Base-by-base conservation (phyloP, 2,113 vertebrate genomes). In the Cyanoderma ruficeps region DNA sequence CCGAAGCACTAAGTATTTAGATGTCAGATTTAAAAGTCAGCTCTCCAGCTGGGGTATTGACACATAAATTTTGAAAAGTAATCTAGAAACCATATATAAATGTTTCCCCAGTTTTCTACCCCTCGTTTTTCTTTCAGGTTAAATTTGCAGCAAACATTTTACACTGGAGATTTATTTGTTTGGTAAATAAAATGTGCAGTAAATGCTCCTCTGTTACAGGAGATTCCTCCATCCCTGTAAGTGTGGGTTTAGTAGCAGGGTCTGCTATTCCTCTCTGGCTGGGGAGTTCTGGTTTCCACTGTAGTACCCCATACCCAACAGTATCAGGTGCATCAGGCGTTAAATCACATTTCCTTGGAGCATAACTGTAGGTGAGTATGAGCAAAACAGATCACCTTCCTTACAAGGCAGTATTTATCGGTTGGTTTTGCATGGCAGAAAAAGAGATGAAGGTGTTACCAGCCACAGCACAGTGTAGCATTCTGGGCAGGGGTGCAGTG, bases 11-110 rank as follows among this genome's bases (percentile, higher is more conserved):
- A 11, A 82, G 13, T 96, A 86, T 65, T 90, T 83, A 69, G 19
- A 37, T 47, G 50, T 50, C 50, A 85, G 23, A 70, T 90, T 82
- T 82, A 86, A 85, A 93, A 90, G 55, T 61, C 72, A 89, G 35
- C 20, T 57, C n/a, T 31, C 13, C 28, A 74, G 20, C 4, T 82
- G 42, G 12, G 3, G 7, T 60, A 72, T 39, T 57, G 67, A 52
- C 44, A 84, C 23, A 14, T 46, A 72, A 24, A 64, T 83, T 84
- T 75, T 67, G 33, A 67, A 68, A 87, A 84, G 21, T 37, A 68
- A 82, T 64, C 55, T 77, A 47, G 81, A 93, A 91, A 30, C 2
- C 6, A 31, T 50, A 65, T 46, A 61, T 63, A 82, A 91, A 35
- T 64, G 55, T 67, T 72, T 78, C 74, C 42, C 11, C 21, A 23